Conservation (phyloP, 92 coral and sea anemone species). For the Actinostola sp. region DNA sequence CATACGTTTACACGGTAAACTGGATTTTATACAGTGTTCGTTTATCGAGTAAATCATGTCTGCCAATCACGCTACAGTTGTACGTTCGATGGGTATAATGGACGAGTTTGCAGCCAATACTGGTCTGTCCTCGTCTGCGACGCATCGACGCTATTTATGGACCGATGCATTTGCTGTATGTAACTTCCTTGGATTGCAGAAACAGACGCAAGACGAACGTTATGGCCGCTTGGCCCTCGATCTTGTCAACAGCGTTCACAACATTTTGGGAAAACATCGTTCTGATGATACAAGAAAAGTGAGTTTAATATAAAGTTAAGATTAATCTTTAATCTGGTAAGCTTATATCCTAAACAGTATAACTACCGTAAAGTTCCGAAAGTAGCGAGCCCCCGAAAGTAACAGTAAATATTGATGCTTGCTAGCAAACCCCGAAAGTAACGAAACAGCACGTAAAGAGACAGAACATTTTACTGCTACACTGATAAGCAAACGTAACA, state of each 20-base stretch:
- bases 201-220: slow-evolving; percentile 44
- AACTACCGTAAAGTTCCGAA: too few species aligned
- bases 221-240: slow-evolving; percentile 52
- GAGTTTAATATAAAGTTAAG: not conserved
- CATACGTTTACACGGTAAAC: too few species aligned
- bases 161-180: slow-evolving; percentile 78
- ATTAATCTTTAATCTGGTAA: not conserved
- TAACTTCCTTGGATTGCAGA: slow-evolving; percentile 58
- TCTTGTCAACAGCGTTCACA: slow-evolving; percentile 61
- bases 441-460: too few species aligned
- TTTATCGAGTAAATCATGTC: slow-evolving; percentile 19
- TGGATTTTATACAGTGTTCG: too few species aligned
- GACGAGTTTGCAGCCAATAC: slow-evolving; percentile 64
- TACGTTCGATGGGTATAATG: slow-evolving; percentile 50
- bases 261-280: slow-evolving; percentile 55
- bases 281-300: slow-evolving; percentile 46
- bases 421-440: too few species aligned
- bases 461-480: too few species aligned
- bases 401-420: too few species aligned
- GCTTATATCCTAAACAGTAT: too few species aligned
- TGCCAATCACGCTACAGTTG: slow-evolving; percentile 17
- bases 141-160: slow-evolving; percentile 68
- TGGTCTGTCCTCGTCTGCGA: slow-evolving; percentile 36
- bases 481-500: too few species aligned
- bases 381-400: too few species aligned